These are phyloP conservation scores for Odontocolon sp. DNA, from an alignment of 2,888 invertebrate genomes.

Conservation along the genomic window DNA sequence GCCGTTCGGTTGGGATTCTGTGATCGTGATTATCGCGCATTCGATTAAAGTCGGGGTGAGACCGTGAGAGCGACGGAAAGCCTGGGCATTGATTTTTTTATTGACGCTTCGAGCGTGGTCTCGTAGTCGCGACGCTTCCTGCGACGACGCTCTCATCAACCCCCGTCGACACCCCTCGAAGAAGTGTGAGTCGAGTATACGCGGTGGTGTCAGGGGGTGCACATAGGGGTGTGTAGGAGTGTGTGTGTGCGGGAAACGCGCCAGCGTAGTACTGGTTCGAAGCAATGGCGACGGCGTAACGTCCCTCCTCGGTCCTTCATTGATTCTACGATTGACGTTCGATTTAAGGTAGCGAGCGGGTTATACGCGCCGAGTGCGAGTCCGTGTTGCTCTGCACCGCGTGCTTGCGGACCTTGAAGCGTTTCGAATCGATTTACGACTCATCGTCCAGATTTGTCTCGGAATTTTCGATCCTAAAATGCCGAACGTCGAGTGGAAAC, in stretches of 20 bases:
- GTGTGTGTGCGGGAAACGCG: conserved; percentile 28
- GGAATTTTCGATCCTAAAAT: conserved; percentile 54
- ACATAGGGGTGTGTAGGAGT: conserved; percentile 21
- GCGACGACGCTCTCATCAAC: conserved; percentile 37
- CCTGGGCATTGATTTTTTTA: conserved; percentile 69
- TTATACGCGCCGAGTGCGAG: conserved; percentile 32
- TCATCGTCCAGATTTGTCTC: conserved; percentile 48
- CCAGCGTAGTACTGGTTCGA: conserved; percentile 53
- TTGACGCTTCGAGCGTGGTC: conserved; percentile 64
- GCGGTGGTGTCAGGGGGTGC: not conserved
- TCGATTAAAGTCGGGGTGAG: no score
- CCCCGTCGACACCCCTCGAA: not conserved
- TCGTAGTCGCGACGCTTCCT: conserved; percentile 39
- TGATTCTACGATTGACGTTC: conserved; percentile 67
- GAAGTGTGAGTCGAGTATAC: conserved; percentile 8
- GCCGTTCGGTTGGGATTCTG: no score
- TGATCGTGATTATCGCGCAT: no score
- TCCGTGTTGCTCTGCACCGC: conserved; percentile 31
- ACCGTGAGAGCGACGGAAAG: conserved; percentile 33
- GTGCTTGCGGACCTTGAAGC: conserved; percentile 21
- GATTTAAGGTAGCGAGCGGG: conserved; percentile 52
- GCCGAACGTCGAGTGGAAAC: not conserved
- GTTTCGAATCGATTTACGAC: conserved; percentile 44
- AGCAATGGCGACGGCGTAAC: conserved; percentile 59
- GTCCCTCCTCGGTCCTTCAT: conserved; percentile 59